phyloP scores from a whole-genome alignment of 92 coral and sea anemone genomes.

The Palythoa grandiflora region DNA sequence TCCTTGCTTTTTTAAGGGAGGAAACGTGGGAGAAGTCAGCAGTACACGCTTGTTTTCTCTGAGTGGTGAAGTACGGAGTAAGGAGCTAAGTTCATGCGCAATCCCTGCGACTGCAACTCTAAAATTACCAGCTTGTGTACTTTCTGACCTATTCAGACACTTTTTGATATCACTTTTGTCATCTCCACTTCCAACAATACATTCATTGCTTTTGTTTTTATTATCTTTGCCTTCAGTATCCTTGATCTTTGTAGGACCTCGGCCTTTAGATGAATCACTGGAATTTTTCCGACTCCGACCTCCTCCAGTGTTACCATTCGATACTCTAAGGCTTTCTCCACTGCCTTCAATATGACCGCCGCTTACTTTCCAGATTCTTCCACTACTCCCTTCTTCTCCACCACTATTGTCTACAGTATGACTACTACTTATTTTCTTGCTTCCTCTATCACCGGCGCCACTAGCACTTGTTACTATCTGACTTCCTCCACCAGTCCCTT shows the following conservation, averaged over 20 bases:
- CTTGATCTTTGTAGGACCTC: neutral
- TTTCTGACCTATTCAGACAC: constrained; percentile 35
- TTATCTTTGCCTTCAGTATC: neutral
- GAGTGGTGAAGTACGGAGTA: constrained; percentile 8
- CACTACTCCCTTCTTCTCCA: constrained; percentile 57
- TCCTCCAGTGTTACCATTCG: constrained; percentile 45
- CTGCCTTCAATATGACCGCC: constrained; percentile 56
- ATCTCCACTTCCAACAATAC: constrained; percentile 8
- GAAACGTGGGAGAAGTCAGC: constrained; percentile 2
- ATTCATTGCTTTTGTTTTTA: neutral
- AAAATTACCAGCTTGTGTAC: constrained; percentile 21
- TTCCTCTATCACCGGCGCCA: constrained; percentile 38
- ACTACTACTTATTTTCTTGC: neutral
- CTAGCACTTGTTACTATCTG: constrained; percentile 36
- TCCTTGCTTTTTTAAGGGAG: constrained; percentile 16
- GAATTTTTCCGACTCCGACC: constrained; percentile 39
- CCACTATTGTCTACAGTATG: constrained; percentile 61
- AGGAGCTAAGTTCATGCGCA: constrained; percentile 4
- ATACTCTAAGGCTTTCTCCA: constrained; percentile 1
- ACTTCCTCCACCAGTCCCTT: constrained; percentile 46
- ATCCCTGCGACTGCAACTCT: constrained; percentile 39
- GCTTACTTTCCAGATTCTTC: constrained; percentile 51
- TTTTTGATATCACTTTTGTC: neutral
- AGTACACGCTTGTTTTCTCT: neutral
- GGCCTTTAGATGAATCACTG: neutral